Base-by-base conservation (phyloP, 37 sponge, comb jelly and placozoan genomes). In the Aplysina aerophoba region DNA sequence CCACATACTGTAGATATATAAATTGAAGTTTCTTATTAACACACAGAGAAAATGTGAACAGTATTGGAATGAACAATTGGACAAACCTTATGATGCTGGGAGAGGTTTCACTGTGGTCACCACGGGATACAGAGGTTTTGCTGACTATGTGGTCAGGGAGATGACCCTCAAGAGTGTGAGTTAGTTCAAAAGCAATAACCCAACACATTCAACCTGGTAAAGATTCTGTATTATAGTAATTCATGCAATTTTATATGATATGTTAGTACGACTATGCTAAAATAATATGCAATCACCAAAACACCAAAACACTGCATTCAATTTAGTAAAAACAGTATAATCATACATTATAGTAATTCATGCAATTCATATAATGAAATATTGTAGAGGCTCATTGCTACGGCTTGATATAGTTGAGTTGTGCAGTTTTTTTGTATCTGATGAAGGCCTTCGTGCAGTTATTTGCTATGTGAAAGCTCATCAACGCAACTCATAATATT, bases 1-100 rank as follows among this genome's bases (percentile, higher is more conserved):
- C 25, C 63, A 62, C n/a, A 13, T 22, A 13, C 25, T 27, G 27
- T 4, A 27, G 3, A 28, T 62, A 5, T 11, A 31, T 36, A 20
- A 25, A 67, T 25, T 25, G 69, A 14, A 67, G 69, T 22, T 25
- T 67, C 13, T 22, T 16, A 25, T 25, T 67, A 14, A 14, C 22
- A 67, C 6, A 44, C 28, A 71, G 73, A 4, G 37, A 35, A 71
- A 71, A 33, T 71, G 73, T 71, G 73, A 71, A 33, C 37, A 33
- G 21, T 71, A 71, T 11, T 71, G 73, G 73, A 71, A 71, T 36
- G 73, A 71, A 36, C 36, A 14, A 3, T 4, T 36, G 5, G 73
- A 35, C 33, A 33, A 71, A 5, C 37, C 73, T 14, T 33, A 35
- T 6, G 5, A 35, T 71, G 31, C 73, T 28, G 73, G 34, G 11